A percentile compares a stretch with the other conserved stretches of the same genome.
phyloP scores from a whole-genome alignment of 1,140 invertebrate species.

The Armadillidium nasatum region DNA sequence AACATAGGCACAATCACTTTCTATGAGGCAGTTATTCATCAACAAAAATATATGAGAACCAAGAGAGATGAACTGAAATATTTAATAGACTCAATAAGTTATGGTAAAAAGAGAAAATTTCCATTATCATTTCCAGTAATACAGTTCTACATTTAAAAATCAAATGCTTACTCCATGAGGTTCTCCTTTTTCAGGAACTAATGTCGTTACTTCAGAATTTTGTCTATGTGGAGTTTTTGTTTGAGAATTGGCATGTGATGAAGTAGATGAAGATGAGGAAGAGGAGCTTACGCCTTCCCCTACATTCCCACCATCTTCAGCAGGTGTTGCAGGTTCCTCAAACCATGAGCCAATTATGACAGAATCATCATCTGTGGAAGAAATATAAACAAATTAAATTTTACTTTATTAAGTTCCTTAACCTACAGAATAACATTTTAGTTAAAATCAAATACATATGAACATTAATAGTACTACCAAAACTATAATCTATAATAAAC shows the following conservation, averaged over 20 bases:
- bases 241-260: slow-evolving; percentile 50
- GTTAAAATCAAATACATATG: too few species aligned
- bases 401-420: too few species aligned
- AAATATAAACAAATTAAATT: too few species aligned
- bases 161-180: slow-evolving; percentile 67
- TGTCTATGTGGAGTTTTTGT: slow-evolving; percentile 47
- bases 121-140: too few species aligned
- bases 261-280: slow-evolving; percentile 40
- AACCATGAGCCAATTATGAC: slow-evolving; percentile 45
- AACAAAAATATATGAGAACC: slow-evolving; percentile 73
- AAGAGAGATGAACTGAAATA: slow-evolving; percentile 67
- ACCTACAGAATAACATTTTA: too few species aligned
- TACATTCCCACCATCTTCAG: slow-evolving; percentile 27
- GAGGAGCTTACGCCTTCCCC: slow-evolving; percentile 30
- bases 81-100: background rate
- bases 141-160: too few species aligned
- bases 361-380: slow-evolving; percentile 41
- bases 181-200: slow-evolving; percentile 84
- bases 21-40: slow-evolving; percentile 64
- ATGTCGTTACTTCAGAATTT: slow-evolving; percentile 49
- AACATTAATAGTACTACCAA: too few species aligned
- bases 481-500: too few species aligned
- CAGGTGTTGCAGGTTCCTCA: slow-evolving; percentile 41
- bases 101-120: background rate
- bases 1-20: slow-evolving; percentile 58